Base-by-base conservation (phyloP, 2,113 vertebrate species). In the Sigmodon hispidus region DNA sequence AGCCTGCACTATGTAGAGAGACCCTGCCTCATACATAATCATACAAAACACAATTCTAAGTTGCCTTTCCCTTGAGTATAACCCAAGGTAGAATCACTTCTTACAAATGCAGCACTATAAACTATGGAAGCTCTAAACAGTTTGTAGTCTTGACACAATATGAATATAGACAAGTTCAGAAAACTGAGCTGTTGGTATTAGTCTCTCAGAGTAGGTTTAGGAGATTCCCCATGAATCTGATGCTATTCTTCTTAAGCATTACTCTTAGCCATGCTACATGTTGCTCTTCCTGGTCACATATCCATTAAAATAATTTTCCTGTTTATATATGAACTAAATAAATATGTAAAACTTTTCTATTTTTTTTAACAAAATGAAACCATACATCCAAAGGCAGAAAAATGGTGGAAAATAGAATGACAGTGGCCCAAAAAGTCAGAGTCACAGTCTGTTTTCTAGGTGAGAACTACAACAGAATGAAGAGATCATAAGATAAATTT, bases 311-410 rank as follows among this genome's bases (percentile, higher is more conserved):
- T 80, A 85, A 84, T 73, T 72, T 96, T 91, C 57, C 43, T 92
- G 83, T 67, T 95, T 90, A 92, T n/a, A 61, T 1, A 95, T 48
- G 96, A 95, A 93, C 73, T 84, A 93, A 96, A 92, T 89, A 45
- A 95, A 76, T 75, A 91, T 26, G 11, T 5, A 95, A 96, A 94
- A 63, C 36, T 61, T 81, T 8, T 43, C 63, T 70, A 80, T 87
- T 19, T 93, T 92, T 89, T 81, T 90, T n/a, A 88, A 81, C 21
- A 43, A 65, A 92, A 83, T 59, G 50, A 70, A 4, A 75, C 36
- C 91, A 1, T 52, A 24, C 29, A 76, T 59, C 45, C 43, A 61
- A 70, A 94, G 61, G 75, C 16, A 93, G 79, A 94, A 97, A 89
- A 91, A 93, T 36, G 50, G 59, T 70, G 10, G 69, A 85, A 92